Conservation (phyloP, 2,113 vertebrate species). For the Dicerorhinus sumatrensis region DNA sequence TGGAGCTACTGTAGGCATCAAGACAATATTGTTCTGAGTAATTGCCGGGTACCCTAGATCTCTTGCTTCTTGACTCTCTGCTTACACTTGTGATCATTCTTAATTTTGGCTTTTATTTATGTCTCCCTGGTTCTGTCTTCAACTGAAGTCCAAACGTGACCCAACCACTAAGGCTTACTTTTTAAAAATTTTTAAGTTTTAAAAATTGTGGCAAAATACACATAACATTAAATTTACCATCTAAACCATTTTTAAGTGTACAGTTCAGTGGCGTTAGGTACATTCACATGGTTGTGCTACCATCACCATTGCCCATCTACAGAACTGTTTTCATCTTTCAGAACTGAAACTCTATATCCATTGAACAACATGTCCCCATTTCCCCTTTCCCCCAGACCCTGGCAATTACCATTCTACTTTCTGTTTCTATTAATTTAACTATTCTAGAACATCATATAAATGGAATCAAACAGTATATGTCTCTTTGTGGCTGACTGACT, state of each 20-base stretch:
- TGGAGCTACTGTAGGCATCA: not conserved
- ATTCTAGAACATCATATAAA: not conserved
- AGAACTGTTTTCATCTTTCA: not conserved
- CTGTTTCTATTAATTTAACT: not conserved
- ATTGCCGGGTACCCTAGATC: not conserved
- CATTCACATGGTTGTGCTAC: not conserved
- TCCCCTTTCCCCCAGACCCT: not conserved
- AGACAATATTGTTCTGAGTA: not conserved
- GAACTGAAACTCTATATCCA: not conserved
- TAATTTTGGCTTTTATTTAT: not conserved
- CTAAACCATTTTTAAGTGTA: not conserved
- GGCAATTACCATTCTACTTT: not conserved
- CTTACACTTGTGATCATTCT: not conserved
- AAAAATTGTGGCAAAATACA: not conserved
- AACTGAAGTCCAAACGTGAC: not conserved
- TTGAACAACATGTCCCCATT: not conserved
- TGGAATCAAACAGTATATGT: not conserved
- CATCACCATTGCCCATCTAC: not conserved
- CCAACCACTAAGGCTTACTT: not conserved
- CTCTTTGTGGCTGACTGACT: not conserved
- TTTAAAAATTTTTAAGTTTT: not conserved
- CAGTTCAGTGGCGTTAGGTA: not conserved
- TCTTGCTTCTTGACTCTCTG: not conserved
- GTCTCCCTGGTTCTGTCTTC: not conserved
- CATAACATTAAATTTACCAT: not conserved